A percentile compares a stretch with the other conserved stretches of the same genome.
These are phyloP conservation scores for Aethes cnicana DNA, from an alignment of 2,888 invertebrate species.

Conservation along the genomic window DNA sequence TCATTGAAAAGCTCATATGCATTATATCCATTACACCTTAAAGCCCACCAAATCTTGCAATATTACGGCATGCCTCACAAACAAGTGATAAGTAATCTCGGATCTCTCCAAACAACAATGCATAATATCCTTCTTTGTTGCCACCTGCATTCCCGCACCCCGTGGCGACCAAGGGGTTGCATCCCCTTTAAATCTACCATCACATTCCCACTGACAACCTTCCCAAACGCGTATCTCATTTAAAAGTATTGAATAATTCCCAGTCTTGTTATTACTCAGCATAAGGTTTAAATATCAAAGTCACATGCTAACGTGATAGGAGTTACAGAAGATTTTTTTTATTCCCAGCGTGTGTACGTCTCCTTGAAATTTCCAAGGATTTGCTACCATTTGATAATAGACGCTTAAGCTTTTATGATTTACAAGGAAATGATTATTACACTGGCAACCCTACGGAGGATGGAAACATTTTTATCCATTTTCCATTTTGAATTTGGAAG, in stretches of 20 bases:
- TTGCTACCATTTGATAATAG: constrained; percentile 25
- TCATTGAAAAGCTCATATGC: too few species aligned
- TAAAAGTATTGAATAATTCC: neutral
- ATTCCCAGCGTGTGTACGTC: constrained; percentile 19
- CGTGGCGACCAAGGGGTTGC: constrained; percentile 46
- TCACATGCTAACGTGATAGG: neutral
- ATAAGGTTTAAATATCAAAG: neutral
- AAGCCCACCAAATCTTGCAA: too few species aligned
- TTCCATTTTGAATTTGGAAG: too few species aligned
- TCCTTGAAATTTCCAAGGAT: constrained; percentile 23
- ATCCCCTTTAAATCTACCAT: constrained; percentile 34
- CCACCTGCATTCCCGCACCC: constrained; percentile 15
- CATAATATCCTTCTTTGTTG: constrained; percentile 11
- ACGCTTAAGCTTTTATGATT: constrained; percentile 28
- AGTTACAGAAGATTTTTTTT: neutral
- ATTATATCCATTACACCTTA: too few species aligned
- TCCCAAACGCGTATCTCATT: neutral
- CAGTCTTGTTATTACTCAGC: neutral
- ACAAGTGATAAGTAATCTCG: constrained; percentile 16
- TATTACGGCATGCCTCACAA: too few species aligned
- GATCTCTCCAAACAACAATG: constrained; percentile 9
- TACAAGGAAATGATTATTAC: constrained; percentile 26
- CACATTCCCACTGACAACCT: neutral
- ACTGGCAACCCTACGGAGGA: neutral
- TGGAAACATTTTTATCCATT: neutral